Conservation (phyloP, 1,140 invertebrate species). For the Tetramorium parvispinum region DNA sequence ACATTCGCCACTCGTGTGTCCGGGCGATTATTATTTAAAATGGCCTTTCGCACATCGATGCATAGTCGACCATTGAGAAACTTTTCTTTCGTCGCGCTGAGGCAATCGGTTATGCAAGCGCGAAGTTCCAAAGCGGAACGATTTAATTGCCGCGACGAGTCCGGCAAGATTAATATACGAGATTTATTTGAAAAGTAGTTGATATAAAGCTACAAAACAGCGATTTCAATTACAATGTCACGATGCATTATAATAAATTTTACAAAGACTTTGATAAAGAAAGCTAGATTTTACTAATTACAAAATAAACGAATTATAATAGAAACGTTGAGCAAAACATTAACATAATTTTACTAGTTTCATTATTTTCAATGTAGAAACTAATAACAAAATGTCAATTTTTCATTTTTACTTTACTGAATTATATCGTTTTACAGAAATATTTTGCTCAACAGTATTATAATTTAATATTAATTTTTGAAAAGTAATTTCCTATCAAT, state of each 20-base stretch:
- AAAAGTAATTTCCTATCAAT: not conserved
- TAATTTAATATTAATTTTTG: not conserved
- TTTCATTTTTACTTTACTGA: not conserved
- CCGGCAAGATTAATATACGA: conserved; percentile 42
- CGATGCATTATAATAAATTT: not conserved
- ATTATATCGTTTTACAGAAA: not conserved
- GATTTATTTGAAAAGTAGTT: conserved; percentile 32
- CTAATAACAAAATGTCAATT: not conserved
- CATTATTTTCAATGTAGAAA: not conserved
- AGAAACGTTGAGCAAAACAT: not conserved
- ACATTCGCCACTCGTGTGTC: conserved; percentile 38
- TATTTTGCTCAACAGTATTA: not conserved
- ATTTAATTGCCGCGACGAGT: conserved; percentile 59
- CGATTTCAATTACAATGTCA: not conserved
- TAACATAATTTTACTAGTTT: not conserved
- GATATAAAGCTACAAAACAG: conserved; percentile 17
- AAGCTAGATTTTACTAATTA: not conserved
- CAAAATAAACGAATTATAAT: not conserved
- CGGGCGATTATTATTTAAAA: conserved; percentile 53
- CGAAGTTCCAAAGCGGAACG: conserved; percentile 53
- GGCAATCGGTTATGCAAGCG: conserved; percentile 55
- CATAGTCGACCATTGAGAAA: conserved; percentile 50
- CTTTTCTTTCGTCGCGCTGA: conserved; percentile 51
- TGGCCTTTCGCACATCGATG: conserved; percentile 44
- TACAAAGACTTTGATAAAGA: not conserved